Conservation (phyloP, 2,113 vertebrate species). For the Elephas maximus region DNA sequence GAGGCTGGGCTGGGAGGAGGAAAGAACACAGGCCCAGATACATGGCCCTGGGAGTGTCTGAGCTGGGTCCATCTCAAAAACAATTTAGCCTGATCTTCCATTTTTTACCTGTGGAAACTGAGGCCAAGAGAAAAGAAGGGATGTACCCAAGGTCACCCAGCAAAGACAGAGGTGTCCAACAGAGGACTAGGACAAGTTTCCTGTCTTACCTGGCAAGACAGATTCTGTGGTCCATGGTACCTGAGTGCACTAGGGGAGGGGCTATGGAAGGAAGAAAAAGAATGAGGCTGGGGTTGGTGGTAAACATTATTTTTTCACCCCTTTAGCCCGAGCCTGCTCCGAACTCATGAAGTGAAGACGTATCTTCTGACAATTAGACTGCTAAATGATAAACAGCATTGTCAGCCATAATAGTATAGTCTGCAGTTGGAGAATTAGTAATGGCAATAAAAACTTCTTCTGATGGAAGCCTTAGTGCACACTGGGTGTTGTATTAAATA, state of each 20-base stretch:
- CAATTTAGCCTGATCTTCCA: neutral
- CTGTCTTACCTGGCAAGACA: neutral
- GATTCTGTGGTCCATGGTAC: neutral
- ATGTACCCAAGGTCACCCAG: neutral
- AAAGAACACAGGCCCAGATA: neutral
- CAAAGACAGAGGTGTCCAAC: neutral
- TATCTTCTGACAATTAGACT: neutral
- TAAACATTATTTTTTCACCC: neutral
- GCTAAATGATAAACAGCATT: neutral
- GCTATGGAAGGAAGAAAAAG: neutral
- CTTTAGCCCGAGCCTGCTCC: neutral
- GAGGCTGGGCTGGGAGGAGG: neutral
- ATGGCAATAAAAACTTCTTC: neutral
- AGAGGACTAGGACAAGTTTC: neutral
- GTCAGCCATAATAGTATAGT: neutral
- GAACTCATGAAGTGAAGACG: neutral
- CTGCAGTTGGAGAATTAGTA: neutral
- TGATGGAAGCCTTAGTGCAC: neutral
- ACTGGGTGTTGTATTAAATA: fast-evolving
- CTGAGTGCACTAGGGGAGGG: neutral
- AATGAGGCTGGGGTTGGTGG: neutral
- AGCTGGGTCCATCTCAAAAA: neutral
- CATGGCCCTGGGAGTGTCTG: too few species aligned
- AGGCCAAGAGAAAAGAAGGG: neutral
- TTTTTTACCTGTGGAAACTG: neutral